Evolutionary conservation across 2,113 vertebrate species (phyloP).

Genomic region (Hipposideros armiger): DNA sequence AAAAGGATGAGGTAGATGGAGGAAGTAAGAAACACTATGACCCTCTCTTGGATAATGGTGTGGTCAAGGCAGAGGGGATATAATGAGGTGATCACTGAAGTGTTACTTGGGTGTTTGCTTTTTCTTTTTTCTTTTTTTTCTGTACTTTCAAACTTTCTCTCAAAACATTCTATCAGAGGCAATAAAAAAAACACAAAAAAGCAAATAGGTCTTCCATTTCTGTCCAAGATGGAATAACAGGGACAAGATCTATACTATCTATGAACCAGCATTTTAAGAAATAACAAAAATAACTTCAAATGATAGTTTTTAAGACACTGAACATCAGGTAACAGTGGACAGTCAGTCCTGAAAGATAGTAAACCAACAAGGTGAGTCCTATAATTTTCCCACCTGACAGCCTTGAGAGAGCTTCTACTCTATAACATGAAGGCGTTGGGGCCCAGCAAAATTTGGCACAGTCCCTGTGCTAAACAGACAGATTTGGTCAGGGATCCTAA

Average conservation of each 20-base stretch:
- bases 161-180: neutral
- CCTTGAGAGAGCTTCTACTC: neutral
- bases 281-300: too few species aligned
- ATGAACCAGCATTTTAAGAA: neutral
- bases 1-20: neutral
- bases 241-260: neutral
- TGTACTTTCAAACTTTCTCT: neutral
- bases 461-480: neutral
- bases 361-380: neutral
- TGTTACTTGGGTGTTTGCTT: too few species aligned
- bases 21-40: neutral
- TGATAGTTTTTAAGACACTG: neutral
- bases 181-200: neutral
- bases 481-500: neutral
- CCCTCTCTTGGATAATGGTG: fast-evolving
- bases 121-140: neutral
- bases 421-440: neutral
- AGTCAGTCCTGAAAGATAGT: neutral
- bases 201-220: neutral
- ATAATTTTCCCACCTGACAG: neutral
- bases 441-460: neutral
- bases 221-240: too few species aligned
- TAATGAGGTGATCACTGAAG: neutral
- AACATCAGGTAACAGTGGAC: neutral
- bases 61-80: neutral